Evolutionary conservation across 2,113 vertebrate genomes (phyloP).

Genomic region (Lates calcarifer): DNA sequence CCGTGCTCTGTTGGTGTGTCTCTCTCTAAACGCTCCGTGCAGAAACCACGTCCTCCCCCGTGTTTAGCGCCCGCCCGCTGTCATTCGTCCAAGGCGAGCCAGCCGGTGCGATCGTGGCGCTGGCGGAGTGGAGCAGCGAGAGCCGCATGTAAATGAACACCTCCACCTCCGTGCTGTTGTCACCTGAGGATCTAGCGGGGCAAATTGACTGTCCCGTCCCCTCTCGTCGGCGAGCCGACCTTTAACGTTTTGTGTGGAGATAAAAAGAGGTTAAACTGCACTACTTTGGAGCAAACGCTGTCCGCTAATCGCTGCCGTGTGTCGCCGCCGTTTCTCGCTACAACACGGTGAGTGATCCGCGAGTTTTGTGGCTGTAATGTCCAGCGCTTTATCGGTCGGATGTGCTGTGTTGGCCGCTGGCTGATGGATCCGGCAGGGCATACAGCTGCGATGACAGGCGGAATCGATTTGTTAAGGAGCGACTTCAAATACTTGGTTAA

Average conservation of each 20-base stretch:
- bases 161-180: slow-evolving; percentile 45
- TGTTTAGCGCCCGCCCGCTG: slow-evolving; percentile 68
- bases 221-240: slow-evolving; percentile 16
- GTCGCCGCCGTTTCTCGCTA: slow-evolving; percentile 44
- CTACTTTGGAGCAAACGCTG: slow-evolving; percentile 51
- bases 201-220: slow-evolving; percentile 15
- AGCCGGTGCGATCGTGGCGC: slow-evolving; percentile 82
- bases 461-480: slow-evolving; percentile 7
- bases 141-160: slow-evolving; percentile 76
- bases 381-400: slow-evolving; percentile 11
- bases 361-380: slow-evolving; percentile 45
- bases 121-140: slow-evolving; percentile 77
- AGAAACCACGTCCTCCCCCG: slow-evolving; percentile 74
- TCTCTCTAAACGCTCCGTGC: slow-evolving; percentile 72
- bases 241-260: slow-evolving; percentile 7
- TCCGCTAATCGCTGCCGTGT: slow-evolving; percentile 38
- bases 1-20: slow-evolving; percentile 63
- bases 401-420: slow-evolving; percentile 14
- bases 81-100: slow-evolving; percentile 78
- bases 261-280: slow-evolving; percentile 34
- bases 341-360: slow-evolving; percentile 77
- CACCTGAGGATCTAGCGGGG: slow-evolving; percentile 60
- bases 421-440: slow-evolving; percentile 4
- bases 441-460: slow-evolving; percentile 36
- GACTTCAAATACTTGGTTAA: slow-evolving; percentile 46